Evolutionary conservation across 1,140 invertebrate genomes (phyloP), one percentile per base, ranked within the genome.

Genomic region (Drosophila burlai): DNA sequence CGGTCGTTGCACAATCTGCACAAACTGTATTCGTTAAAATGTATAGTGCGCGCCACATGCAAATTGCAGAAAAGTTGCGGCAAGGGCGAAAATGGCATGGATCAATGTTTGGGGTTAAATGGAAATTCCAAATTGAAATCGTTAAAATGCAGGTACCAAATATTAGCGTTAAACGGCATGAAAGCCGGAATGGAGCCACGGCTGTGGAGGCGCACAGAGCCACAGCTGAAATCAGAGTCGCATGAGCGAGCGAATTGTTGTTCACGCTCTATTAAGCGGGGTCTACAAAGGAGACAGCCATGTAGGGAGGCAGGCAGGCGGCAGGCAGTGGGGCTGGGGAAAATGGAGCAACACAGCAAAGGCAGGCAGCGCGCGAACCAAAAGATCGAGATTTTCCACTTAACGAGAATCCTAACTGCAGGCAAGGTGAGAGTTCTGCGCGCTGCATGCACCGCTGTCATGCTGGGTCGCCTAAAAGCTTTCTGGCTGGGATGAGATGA

Each of bases 1-100:
- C 21, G 45, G 43, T 31, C 80, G 76, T 80, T 76, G 76, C 81
- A 72, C 81, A 83, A 81, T 81, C 81, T 0, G 24, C 24, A 24
- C 24, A 24, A 83, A 84, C 76, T 83, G 77, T 67, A 81, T 76
- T 83, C 66, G 66, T 64, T 81, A 57, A 84, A 84, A 84, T 76
- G 71, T 76, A 84, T 72, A 80, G 72, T 81, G 62, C 76, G 62
- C 76, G 36, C 31, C 59, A 81, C 81, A 76, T 69, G 71, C 67
- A 76, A 76, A 83, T 69, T 66, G 76, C 76, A 54, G 26, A 26
- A 24, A 31, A 54, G 68, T 26, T 26, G 43, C 36, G 52, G 11
- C 40, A 38, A 57, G 38, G 57, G 34, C 38, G 61, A 31, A 52
- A 55, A 58, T 71, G 76, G 50, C 77, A 49, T 76, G 38, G 73